Base-by-base conservation (phyloP, 2,797 vertebrate genomes). In the Ctenosaura bakeri region DNA sequence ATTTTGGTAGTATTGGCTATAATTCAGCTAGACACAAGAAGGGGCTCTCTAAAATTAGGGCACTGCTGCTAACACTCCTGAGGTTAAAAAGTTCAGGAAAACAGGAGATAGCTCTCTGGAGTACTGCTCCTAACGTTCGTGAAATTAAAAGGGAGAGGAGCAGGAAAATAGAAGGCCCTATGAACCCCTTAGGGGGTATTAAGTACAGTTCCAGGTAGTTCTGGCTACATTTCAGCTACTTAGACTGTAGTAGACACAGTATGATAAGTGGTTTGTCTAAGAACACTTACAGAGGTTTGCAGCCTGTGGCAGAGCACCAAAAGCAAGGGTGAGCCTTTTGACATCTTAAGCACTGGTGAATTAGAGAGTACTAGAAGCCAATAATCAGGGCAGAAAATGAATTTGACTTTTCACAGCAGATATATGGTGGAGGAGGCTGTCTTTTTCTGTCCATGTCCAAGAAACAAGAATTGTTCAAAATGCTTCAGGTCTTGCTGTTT, bases 401-500 rank as follows among this genome's bases (percentile, higher is more conserved):
- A 52, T 74, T 29, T 73, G 18, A 14, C 35, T 90, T 24, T 73
- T 56, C 46, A 9, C 46, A 52, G 35, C 18, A 62, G 59, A 62
- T 62, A 62, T 62, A 24, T 62, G 59, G 59, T 62, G 59, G 62
- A 64, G 56, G 26, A 84, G 71, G 29, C 59, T 2, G 32, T 29
- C 62, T 74, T 54, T 74, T 54, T 64, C n/a, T 29, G 50, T 71
- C 85, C 52, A 7, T 59, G 69, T 64, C 64, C n/a, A 16, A 74
- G 29, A 81, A 24, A 18, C 42, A 77, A 59, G 56, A 46, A 50
- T 18, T 54, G 12, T 83, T 86, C 42, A 46, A 46, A 83, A 87
- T 82, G 71, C 76, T 82, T 69, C 56, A 42, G 59, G 79, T 86
- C 38, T 86, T 86, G 54, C 79, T 81, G 82, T 56, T 86, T 87